Base-by-base conservation (phyloP, 2,113 vertebrate species). In the Asarcornis scutulata region DNA sequence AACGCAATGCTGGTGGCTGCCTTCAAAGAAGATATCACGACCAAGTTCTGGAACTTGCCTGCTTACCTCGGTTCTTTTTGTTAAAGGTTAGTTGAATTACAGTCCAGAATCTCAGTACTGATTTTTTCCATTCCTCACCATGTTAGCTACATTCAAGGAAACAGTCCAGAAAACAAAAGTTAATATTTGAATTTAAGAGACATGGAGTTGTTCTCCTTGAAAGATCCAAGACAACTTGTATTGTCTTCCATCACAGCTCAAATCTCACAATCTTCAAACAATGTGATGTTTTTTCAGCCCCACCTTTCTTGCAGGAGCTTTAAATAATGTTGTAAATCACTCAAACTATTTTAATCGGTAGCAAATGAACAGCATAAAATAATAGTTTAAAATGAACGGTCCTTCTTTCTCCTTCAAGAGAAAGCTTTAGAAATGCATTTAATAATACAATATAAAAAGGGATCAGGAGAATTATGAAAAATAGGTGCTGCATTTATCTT, bases 321-420 rank as follows among this genome's bases (percentile, higher is more conserved):
- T 79, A 95, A 95, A 88, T 88, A 78, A 1, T 76, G n/a, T 94
- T 7, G 6, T 81, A 88, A 75, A 84, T 89, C 31, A 69, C 22
- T 60, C n/a, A 52, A 90, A 93, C 23, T 79, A 89, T 31, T 91
- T 76, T 71, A 73, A 50, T 91, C 31, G 83, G 58, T 76, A 88
- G 53, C 40, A 81, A 77, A 69, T 85, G 31, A 86, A 64, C 7
- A 88, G 21, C 18, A 69, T 34, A 23, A 75, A 72, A 20, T 75
- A 82, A 67, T 31, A 92, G 25, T 46, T 93, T 78, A 85, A 89
- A 68, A 89, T 25, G 0, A 89, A 32, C 72, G 31, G 40, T 38
- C 40, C 17, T 62, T 20, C 48, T 60, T 89, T 82, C 34, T 89
- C 53, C 55, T 78, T 88, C 77, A 77, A 78, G 23, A 83, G 18